These are phyloP conservation scores for Chaunax sp. DNA, from an alignment of 2,797 vertebrate genomes.

Conservation along the genomic window DNA sequence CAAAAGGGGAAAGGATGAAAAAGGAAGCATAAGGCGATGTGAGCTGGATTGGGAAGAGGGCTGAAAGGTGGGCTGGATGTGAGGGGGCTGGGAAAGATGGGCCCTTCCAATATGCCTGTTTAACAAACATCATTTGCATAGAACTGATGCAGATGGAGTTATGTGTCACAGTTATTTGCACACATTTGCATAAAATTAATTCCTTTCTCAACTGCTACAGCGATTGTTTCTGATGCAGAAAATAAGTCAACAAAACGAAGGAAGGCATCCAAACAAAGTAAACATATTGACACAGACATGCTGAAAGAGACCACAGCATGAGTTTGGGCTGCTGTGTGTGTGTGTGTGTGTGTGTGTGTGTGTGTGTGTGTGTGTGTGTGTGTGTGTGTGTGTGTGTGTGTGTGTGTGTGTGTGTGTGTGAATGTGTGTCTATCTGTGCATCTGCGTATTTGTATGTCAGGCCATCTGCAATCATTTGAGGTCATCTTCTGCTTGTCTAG, in stretches of 20 bases:
- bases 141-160: conserved; percentile 79
- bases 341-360: conserved; percentile 16
- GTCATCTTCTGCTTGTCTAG: conserved; percentile 42
- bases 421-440: no score
- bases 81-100: conserved; percentile 59
- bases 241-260: conserved; percentile 81
- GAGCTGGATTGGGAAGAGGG: conserved; percentile 36
- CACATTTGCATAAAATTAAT: conserved; percentile 87
- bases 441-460: conserved; percentile 33
- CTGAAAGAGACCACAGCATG: conserved; percentile 31
- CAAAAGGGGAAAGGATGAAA: conserved; percentile 44
- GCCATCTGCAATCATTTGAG: conserved; percentile 49
- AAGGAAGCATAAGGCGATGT: conserved; percentile 17
- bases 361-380: conserved; percentile 18
- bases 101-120: conserved; percentile 78
- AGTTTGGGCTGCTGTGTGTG: conserved; percentile 13
- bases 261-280: conserved; percentile 75
- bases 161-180: conserved; percentile 82
- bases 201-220: conserved; percentile 69
- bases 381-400: background rate
- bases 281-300: conserved; percentile 71
- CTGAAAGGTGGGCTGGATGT: conserved; percentile 49
- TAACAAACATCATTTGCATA: conserved; percentile 85
- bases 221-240: conserved; percentile 82
- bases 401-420: background rate